Conservation (phyloP, 2,888 invertebrate genomes). For the Tetramorium bicarinatum region DNA sequence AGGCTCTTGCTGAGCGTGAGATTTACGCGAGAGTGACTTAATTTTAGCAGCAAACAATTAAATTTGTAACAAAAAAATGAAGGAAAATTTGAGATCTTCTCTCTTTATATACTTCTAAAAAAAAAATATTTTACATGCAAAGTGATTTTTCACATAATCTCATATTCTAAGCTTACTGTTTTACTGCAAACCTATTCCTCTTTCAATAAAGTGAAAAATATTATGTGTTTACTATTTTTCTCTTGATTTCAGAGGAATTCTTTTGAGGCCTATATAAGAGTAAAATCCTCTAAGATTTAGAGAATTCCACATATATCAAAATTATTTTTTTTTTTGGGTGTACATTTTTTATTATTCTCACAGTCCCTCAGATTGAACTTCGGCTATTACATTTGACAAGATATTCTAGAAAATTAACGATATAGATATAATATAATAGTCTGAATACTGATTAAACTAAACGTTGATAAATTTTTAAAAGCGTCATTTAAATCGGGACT, state of each 20-base stretch:
- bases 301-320: too few species aligned
- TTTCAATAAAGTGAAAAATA: too few species aligned
- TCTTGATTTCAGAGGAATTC: too few species aligned
- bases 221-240: too few species aligned
- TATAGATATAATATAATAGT: background rate
- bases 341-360: background rate
- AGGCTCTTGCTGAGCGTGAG: background rate
- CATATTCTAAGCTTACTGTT: too few species aligned
- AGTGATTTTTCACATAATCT: too few species aligned
- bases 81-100: background rate
- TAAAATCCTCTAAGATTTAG: too few species aligned
- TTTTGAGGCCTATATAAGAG: too few species aligned
- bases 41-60: background rate
- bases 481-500: background rate
- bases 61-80: background rate
- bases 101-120: background rate
- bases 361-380: background rate
- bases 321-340: too few species aligned
- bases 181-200: too few species aligned
- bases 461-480: slow-evolving; percentile 3
- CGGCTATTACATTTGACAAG: background rate
- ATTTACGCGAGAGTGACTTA: slow-evolving; percentile 5
- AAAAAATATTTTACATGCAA: too few species aligned
- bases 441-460: background rate
- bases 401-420: background rate